These are phyloP conservation scores for Dasypus novemcinctus DNA, from an alignment of 2,113 vertebrate species.

Conservation along the genomic window DNA sequence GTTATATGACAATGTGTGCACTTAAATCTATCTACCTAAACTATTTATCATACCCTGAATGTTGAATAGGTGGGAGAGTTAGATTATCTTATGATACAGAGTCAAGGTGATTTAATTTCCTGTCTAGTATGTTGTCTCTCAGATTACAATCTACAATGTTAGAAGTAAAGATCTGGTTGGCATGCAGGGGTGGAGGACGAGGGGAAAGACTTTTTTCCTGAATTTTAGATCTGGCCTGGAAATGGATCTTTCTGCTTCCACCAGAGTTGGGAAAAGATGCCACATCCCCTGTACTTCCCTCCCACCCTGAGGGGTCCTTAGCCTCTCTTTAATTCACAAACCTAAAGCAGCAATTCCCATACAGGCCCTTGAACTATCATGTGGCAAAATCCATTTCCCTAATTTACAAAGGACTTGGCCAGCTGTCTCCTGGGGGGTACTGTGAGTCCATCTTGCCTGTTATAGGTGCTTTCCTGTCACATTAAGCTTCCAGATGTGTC, in stretches of 20 bases:
- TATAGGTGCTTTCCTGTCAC: background rate
- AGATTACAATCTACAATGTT: background rate
- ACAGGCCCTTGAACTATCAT: background rate
- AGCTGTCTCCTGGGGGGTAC: background rate
- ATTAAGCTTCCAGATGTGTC: accelerated
- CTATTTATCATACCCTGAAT: background rate
- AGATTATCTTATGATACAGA: background rate
- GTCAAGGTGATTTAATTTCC: background rate
- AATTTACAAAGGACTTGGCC: background rate
- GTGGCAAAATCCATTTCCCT: background rate
- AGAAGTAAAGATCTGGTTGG: background rate
- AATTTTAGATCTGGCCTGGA: background rate
- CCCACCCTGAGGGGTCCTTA: background rate
- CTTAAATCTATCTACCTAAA: background rate
- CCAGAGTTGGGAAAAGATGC: background rate
- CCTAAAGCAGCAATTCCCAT: background rate
- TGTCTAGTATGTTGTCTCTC: background rate
- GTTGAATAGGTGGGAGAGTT: background rate
- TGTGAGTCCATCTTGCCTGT: background rate
- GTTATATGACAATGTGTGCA: background rate
- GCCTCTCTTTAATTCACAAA: background rate
- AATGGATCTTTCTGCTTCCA: background rate
- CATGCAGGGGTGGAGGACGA: background rate
- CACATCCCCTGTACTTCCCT: too few species aligned
- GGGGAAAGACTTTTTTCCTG: background rate